Evolutionary conservation across 2,888 invertebrate species (phyloP).

Genomic region (Stratiomys singularior): DNA sequence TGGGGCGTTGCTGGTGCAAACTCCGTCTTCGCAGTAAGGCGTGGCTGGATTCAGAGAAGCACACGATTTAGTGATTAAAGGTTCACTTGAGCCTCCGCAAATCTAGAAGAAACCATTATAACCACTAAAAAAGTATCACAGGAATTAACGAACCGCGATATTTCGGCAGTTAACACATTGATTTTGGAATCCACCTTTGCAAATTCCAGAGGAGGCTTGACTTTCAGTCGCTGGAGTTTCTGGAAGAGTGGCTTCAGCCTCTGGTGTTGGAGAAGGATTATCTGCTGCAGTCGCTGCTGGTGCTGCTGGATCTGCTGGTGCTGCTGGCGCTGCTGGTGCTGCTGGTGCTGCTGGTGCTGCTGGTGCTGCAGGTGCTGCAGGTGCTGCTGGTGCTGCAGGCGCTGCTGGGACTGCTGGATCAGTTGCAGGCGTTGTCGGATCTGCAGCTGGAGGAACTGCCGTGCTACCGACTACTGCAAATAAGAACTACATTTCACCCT

Average conservation of each 20-base stretch:
- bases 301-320: not conserved
- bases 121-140: not conserved
- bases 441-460: not conserved
- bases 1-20: not conserved
- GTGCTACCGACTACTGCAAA: not conserved
- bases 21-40: not conserved
- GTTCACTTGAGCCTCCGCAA: not conserved
- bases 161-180: not conserved
- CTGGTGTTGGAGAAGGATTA: not conserved
- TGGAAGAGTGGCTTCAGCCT: not conserved
- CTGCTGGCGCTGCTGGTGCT: not conserved
- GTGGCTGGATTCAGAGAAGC: not conserved
- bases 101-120: not conserved
- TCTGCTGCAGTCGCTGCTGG: not conserved
- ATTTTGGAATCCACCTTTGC: slow-evolving; percentile 6
- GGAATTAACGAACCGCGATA: slow-evolving; percentile 2
- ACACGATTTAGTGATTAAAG: not conserved
- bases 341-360: not conserved
- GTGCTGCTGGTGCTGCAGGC: not conserved
- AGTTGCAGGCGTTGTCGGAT: not conserved
- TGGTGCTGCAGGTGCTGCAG: not conserved
- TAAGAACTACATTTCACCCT: too few species aligned
- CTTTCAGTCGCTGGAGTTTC: not conserved
- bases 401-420: not conserved
- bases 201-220: not conserved